Evolutionary conservation across 2,797 vertebrate species (phyloP).

Genomic region (Tachyglossus aculeatus): DNA sequence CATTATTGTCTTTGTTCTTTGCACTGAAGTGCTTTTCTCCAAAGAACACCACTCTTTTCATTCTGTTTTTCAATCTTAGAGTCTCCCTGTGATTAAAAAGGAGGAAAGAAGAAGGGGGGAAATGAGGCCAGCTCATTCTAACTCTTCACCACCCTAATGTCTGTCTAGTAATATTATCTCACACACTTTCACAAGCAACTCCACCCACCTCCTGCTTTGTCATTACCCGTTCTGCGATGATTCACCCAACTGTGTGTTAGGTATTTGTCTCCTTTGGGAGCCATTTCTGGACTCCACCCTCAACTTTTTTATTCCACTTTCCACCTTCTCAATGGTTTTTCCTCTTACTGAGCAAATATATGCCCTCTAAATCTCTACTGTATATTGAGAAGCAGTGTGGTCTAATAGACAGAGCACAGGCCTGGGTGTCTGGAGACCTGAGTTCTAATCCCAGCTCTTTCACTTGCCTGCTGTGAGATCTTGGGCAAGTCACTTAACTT

Average conservation of each 20-base stretch:
- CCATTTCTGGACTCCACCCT: neutral
- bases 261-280: constrained; percentile 2
- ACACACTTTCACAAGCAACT: neutral
- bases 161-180: neutral
- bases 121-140: neutral
- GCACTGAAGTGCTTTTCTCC: too few species aligned
- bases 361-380: too few species aligned
- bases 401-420: too few species aligned
- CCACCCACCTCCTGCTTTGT: neutral
- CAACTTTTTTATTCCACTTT: neutral
- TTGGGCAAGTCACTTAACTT: too few species aligned
- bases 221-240: constrained; percentile 1
- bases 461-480: too few species aligned
- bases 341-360: neutral
- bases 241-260: neutral
- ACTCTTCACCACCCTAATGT: neutral
- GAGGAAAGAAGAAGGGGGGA: neutral
- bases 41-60: too few species aligned
- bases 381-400: too few species aligned
- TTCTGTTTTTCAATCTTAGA: too few species aligned
- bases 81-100: too few species aligned
- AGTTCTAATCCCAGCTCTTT: too few species aligned
- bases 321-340: neutral
- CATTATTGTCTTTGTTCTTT: too few species aligned
- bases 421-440: too few species aligned